phyloP scores from a whole-genome alignment of 2,797 vertebrate genomes.

The Lepus townsendii region DNA sequence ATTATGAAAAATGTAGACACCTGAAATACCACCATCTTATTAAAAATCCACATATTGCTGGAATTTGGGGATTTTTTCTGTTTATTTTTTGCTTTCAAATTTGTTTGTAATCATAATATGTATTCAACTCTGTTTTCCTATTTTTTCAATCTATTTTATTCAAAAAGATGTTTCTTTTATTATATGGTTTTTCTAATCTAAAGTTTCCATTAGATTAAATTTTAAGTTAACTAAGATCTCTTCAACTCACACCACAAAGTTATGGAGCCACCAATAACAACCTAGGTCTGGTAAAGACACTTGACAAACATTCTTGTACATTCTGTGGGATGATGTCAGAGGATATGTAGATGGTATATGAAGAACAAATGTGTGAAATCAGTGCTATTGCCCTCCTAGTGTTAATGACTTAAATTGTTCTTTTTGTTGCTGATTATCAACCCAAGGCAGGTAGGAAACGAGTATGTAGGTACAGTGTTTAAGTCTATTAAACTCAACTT shows the following conservation, averaged over 20 bases:
- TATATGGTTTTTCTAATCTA: conserved; percentile 24
- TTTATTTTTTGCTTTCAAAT: neutral
- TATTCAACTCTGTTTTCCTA: neutral
- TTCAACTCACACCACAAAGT: neutral
- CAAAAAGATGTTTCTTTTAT: neutral
- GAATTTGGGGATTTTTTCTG: neutral
- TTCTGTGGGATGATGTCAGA: neutral
- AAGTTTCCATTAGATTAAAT: neutral
- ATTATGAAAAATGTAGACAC: neutral
- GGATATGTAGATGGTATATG: neutral
- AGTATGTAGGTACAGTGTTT: neutral
- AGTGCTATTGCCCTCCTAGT: neutral
- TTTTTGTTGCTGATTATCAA: neutral
- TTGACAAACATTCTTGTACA: neutral
- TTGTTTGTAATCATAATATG: neutral
- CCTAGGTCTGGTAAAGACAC: neutral
- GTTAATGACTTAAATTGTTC: neutral
- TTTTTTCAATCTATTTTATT: neutral
- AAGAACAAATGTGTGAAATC: neutral
- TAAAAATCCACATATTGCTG: neutral
- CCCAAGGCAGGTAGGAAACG: neutral
- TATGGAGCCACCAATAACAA: neutral
- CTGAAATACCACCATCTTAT: neutral
- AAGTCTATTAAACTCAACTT: neutral
- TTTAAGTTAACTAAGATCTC: neutral